These are phyloP conservation scores for Pogonophryne albipinna DNA, from an alignment of 2,797 vertebrate species.

Conservation along the genomic window DNA sequence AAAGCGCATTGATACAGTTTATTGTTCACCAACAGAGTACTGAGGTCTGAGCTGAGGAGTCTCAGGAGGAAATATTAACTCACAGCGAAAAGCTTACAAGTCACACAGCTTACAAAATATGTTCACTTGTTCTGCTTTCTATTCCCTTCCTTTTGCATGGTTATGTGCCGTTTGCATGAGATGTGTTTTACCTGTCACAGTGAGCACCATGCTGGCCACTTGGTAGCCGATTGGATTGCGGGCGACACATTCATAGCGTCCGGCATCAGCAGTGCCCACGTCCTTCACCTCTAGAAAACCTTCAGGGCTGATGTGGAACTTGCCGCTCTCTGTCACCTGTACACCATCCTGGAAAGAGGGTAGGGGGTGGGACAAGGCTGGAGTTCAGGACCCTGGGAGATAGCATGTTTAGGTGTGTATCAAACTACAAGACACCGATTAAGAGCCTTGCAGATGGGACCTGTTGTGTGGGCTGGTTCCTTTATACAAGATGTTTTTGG, in stretches of 20 bases:
- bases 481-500: background rate
- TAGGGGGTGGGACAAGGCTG: background rate
- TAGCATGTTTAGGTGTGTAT: conserved; percentile 4
- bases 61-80: conserved; percentile 63
- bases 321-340: conserved; percentile 98
- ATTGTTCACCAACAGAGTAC: conserved; percentile 47
- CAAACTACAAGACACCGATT: conserved; percentile 14
- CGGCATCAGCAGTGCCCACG: conserved; percentile 92
- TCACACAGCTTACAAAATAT: background rate
- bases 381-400: conserved; percentile 19
- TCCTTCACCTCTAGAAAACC: conserved; percentile 95
- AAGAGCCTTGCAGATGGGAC: background rate
- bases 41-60: conserved; percentile 49
- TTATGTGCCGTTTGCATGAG: too few relatives aligned
- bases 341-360: conserved; percentile 89
- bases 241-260: conserved; percentile 95
- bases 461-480: background rate
- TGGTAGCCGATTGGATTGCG: conserved; percentile 95
- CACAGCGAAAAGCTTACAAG: conserved; percentile 41
- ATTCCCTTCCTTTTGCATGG: background rate
- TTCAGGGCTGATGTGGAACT: conserved; percentile 93
- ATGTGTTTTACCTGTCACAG: conserved; percentile 90
- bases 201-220: conserved; percentile 93
- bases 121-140: background rate
- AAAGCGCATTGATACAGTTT: conserved; percentile 44